phyloP scores from a whole-genome alignment of 2,113 vertebrate species.

The Notarius lentiginosus region DNA sequence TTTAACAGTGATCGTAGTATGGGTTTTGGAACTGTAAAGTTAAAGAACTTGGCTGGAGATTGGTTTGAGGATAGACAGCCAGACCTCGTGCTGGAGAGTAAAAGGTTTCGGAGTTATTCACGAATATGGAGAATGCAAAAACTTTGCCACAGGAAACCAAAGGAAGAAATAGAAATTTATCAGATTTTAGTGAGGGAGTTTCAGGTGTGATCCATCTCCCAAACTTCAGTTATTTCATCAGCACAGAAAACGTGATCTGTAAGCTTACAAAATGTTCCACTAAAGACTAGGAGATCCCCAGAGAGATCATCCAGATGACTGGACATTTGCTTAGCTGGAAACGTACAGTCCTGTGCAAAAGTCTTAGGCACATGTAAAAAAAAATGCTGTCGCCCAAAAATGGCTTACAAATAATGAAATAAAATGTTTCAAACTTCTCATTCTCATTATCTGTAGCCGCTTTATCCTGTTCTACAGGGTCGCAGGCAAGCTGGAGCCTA shows the following conservation, averaged over 20 bases:
- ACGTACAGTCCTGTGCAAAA: not conserved
- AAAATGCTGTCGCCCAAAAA: too few relatives aligned
- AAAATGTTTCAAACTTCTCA: too few relatives aligned
- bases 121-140: not conserved
- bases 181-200: not conserved
- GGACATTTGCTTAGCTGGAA: conserved; percentile 1
- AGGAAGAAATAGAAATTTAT: not conserved
- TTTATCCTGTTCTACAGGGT: too few relatives aligned
- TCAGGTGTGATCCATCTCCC: not conserved
- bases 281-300: not conserved
- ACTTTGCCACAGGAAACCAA: not conserved
- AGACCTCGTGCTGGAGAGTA: not conserved
- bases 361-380: too few relatives aligned
- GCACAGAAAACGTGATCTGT: not conserved
- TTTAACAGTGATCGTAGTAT: not conserved
- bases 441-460: too few relatives aligned
- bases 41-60: not conserved
- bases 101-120: not conserved
- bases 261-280: not conserved
- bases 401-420: too few relatives aligned
- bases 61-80: not conserved
- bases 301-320: not conserved
- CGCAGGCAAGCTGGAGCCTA: too few relatives aligned
- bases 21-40: not conserved
- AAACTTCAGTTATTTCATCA: not conserved